A percentile compares a stretch with the other conserved stretches of the same genome.
Conservation (phyloP, 1,140 invertebrate species). For the Calliphora vicina region DNA sequence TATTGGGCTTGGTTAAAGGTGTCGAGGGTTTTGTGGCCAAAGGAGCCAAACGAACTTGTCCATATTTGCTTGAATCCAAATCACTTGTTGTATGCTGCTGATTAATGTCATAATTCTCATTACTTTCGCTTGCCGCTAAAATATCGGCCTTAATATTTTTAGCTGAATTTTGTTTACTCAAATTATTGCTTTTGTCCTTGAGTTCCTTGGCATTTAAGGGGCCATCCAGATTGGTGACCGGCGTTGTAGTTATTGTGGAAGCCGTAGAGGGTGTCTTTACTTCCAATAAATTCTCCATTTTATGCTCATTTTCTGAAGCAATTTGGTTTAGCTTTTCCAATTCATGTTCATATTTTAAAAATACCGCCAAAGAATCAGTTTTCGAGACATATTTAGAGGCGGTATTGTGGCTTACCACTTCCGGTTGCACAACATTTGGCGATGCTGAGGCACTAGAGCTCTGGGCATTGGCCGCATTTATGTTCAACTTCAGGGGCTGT, state of each 20-base stretch:
- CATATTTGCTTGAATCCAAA: constrained; percentile 16
- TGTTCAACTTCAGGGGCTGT: constrained; percentile 49
- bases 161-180: constrained; percentile 61
- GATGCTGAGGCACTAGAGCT: neutral
- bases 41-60: neutral
- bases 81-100: neutral
- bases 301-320: neutral
- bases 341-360: constrained; percentile 61
- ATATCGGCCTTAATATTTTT: constrained; percentile 48
- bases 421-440: constrained; percentile 33
- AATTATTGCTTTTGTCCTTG: constrained; percentile 61
- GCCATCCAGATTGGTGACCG: constrained; percentile 14
- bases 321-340: constrained; percentile 51
- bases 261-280: neutral
- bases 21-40: neutral
- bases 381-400: constrained; percentile 49
- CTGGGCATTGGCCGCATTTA: constrained; percentile 2
- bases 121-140: neutral
- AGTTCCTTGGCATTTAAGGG: constrained; percentile 57
- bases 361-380: constrained; percentile 60
- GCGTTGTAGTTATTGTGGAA: neutral
- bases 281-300: neutral
- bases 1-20: constrained; percentile 18
- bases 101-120: neutral
- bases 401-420: neutral